These are phyloP conservation scores for Neotoxoptera formosana DNA, from an alignment of 1,140 invertebrate genomes.

Conservation along the genomic window DNA sequence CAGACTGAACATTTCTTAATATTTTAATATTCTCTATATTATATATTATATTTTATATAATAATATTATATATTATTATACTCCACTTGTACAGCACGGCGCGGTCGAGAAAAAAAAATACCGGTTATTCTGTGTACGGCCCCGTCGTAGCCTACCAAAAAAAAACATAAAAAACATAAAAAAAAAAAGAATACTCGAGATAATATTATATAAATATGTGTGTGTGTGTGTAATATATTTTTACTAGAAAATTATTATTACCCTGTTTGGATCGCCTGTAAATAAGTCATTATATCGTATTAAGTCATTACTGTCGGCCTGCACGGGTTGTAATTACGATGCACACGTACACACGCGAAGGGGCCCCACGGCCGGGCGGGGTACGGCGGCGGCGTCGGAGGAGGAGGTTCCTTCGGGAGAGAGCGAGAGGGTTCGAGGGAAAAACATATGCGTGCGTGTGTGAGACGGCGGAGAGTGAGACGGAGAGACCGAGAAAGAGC, in stretches of 20 bases:
- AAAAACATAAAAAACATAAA: background rate
- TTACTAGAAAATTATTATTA: constrained; percentile 55
- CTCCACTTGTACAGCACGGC: too few relatives aligned
- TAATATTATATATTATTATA: too few relatives aligned
- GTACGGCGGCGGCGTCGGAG: background rate
- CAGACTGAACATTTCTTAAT: background rate
- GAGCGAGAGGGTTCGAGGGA: background rate
- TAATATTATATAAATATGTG: background rate
- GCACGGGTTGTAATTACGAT: constrained; percentile 55
- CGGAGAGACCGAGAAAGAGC: too few relatives aligned
- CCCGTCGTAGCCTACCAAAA: background rate
- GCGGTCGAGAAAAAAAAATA: background rate
- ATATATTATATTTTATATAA: too few relatives aligned
- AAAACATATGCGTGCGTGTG: background rate
- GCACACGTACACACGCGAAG: constrained; percentile 49
- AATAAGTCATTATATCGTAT: constrained; percentile 58
- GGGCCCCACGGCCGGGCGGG: background rate
- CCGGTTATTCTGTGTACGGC: constrained; percentile 30
- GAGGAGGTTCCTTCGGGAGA: background rate
- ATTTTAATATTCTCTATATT: background rate
- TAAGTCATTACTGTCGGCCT: constrained; percentile 57
- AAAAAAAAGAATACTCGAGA: constrained; percentile 24
- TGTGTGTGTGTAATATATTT: background rate
- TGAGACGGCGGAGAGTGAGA: background rate
- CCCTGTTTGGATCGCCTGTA: constrained; percentile 55